Evolutionary conservation across 2,888 invertebrate species (phyloP), one percentile per base, ranked within the genome.

Genomic region (Phortica okadai): DNA sequence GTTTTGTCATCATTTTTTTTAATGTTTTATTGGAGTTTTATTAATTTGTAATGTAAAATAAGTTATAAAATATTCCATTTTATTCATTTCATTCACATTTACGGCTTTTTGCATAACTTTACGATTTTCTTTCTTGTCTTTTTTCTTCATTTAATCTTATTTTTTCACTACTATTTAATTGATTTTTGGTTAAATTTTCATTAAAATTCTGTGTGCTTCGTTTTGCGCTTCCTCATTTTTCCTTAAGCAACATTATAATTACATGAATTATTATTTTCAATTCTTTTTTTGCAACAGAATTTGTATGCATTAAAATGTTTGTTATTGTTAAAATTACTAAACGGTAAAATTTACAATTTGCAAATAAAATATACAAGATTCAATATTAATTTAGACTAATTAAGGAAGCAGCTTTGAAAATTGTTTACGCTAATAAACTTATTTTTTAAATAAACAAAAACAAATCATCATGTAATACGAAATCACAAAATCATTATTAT

Each of bases 1-100:
- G 33, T 4, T 33, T 33, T 33, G 2, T 33, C 33, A 1, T 4
- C 33, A 33, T 33, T 33, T 0, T 33, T 33, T 33, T 33, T 33
- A 33, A 33, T 33, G 33, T 33, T 33, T 33, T 33, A 33, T 33
- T 33, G 33, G 81, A 82, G 78, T 75, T 86, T 87, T 84, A 86
- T 87, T 85, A 78, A 80, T 84, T 76, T 77, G 78, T 83, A 81
- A 81, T 82, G 83, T 88, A 87, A 87, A 87, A 88, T 85, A 86
- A 88, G 85, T 88, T 88, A 87, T 81, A 87, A 87, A 88, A 87
- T 87, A 88, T 77, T 85, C 82, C 80, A 78, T 83, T 84, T 82
- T 33, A 33, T 79, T 81, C 80, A 81, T 87, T 82, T 87, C 67
- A 77, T 75, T 75, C 70, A 74, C 54, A 82, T 79, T 21, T 73